Conservation (phyloP, 35 echinoderm and acorn worm species). For the Amphiura filiformis region DNA sequence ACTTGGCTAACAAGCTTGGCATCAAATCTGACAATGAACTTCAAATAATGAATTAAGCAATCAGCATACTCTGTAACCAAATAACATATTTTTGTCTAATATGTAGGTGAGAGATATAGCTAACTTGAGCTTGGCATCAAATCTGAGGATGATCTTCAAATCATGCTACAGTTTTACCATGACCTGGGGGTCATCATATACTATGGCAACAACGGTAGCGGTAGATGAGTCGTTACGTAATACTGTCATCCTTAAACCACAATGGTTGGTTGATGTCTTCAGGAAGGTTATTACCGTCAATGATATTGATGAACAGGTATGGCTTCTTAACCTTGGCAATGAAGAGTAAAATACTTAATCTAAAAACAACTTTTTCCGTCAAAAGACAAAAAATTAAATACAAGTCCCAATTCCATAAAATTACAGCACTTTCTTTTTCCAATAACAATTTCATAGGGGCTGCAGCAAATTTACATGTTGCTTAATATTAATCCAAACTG, state of each 20-base stretch:
- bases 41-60: no score
- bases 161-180: constrained; percentile 85
- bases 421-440: no score
- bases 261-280: constrained; percentile 77
- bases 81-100: no score
- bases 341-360: background rate
- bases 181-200: constrained; percentile 76
- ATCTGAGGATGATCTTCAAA: constrained; percentile 41
- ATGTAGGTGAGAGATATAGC: constrained; percentile 33
- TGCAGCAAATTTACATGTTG: no score
- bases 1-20: no score
- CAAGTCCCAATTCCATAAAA: no score
- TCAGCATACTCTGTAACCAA: no score
- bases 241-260: constrained; percentile 66
- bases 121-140: background rate
- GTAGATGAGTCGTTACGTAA: constrained; percentile 51
- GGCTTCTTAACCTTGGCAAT: no score
- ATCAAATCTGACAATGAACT: no score
- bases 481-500: no score
- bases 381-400: no score
- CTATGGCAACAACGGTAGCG: constrained; percentile 41
- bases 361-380: background rate
- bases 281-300: constrained; percentile 50
- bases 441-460: no score
- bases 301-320: constrained; percentile 62